Evolutionary conservation across 2,797 vertebrate genomes (phyloP), one percentile per base, ranked within the genome.

Genomic region (Tokudaia tokunoshimensis): DNA sequence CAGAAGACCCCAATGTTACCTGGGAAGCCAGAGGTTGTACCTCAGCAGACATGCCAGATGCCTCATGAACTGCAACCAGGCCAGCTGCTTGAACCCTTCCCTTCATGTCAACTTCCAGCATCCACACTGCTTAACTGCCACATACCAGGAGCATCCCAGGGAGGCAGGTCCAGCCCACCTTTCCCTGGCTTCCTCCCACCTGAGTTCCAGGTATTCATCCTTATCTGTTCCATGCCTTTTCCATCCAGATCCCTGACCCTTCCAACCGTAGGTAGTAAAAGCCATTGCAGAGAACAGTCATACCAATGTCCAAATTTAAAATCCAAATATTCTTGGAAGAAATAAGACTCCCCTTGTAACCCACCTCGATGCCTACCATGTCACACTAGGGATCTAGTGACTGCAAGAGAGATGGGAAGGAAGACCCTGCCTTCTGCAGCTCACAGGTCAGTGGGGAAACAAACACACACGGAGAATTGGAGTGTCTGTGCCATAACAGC

Each of bases 401-500:
- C 3, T 59, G 26, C 20, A 14, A 44, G 55, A 94, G 78, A 72
- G 63, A 15, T 29, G 0, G 0, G 15, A 24, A 57, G n/a, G 26
- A 44, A 65, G 59, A 22, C 11, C 70, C 44, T 79, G 70, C 17
- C 34, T 17, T 47, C 47, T 1, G 50, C 52, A 13, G 19, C 2
- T 31, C 81, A 5, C 6, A 12, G 63, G 34, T 24, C 83, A 52
- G 13, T 52, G 31, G 20, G 31, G 3, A 34, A 5, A n/a, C 0
- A 22, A 37, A 17, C 70, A 72, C 70, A 37, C 19, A 24, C 1
- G 1, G 31, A 80, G 86, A 74, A 41, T 4, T 13, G 8, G 63
- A 20, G 57, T 0, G 9, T 47, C 24, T 3, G 3, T 29, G 9
- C 50, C 9, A 0, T 55, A 6, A 8, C 29, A 5, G 14, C 44